Base-by-base conservation (phyloP, 2,797 vertebrate species). In the Xenopus petersii region DNA sequence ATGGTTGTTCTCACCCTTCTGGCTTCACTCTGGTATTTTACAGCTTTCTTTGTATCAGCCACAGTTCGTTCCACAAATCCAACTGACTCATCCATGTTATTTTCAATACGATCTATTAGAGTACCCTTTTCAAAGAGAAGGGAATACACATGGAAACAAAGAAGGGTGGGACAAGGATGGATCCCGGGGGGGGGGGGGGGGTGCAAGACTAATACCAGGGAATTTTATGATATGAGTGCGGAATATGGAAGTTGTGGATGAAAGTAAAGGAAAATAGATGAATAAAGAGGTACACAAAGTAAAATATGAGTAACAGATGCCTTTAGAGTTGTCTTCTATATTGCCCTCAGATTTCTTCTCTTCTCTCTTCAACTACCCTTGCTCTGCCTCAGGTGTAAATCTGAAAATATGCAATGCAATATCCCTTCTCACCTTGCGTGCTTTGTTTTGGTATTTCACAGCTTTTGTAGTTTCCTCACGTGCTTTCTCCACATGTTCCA, bases 71-170 rank as follows among this genome's bases (percentile, higher is more conserved):
- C 96, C 87, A 98, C 95, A 13, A 98, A 98, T 81, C 96, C 96
- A 66, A 97, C 96, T 0, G 95, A 98, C 79, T 98, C 95, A 91
- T 98, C 96, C 96, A 98, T 98, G 90, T 98, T 98, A 93, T 88
- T 96, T 86, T 98, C 96, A 24, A 98, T 98, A 83, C 94, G 93
- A 79, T 98, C 96, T 74, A 98, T 98, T 91, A 97, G 97, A 83
- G 94, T 89, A 73, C 95, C 97, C 96, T 98, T 85, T 65, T 75
- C 67, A 81, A 77, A 33, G 2, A 62, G 30, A 71, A 49, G 8
- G 73, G 61, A 66, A 51, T 78, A 8, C 60, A 63, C 2, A 1
- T 75, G 80, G 26, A 78, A 15, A 48, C 46, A 54, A 42, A 10
- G 47, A 13, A 67, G 26, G 36, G 8, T 42, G 48, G 30, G 15